Evolutionary conservation across 2,888 invertebrate species (phyloP).

Genomic region (Melinaea menophilus): DNA sequence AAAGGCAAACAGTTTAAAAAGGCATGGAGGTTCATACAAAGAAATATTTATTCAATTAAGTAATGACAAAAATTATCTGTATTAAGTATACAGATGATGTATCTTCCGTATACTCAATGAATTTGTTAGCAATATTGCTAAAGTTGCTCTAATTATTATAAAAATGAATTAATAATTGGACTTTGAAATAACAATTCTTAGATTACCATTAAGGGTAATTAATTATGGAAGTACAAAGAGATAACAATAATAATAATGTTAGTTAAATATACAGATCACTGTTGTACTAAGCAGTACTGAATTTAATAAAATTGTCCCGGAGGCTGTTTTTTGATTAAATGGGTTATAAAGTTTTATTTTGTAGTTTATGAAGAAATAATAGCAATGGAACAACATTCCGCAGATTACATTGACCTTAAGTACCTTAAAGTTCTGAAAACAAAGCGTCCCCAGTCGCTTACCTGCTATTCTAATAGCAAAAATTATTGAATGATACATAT

Average conservation of each 20-base stretch:
- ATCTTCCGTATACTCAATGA: too few species aligned
- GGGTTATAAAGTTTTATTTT: neutral
- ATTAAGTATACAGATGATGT: too few species aligned
- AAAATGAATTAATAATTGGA: too few species aligned
- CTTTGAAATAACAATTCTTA: neutral
- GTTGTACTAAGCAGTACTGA: slow-evolving; percentile 2
- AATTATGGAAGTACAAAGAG: neutral
- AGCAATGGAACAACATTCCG: slow-evolving; percentile 13
- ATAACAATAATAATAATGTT: neutral
- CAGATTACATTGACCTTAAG: slow-evolving; percentile 22
- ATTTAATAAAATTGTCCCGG: neutral
- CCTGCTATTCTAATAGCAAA: slow-evolving; percentile 15
- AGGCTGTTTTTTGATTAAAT: slow-evolving; percentile 2
- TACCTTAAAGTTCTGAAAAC: slow-evolving; percentile 18
- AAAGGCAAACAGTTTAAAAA: too few species aligned
- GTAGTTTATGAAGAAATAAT: slow-evolving; percentile 3
- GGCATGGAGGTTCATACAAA: too few species aligned
- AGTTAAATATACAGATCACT: neutral
- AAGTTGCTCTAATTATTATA: too few species aligned
- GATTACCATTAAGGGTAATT: neutral
- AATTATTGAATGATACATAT: slow-evolving; percentile 3
- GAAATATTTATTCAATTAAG: too few species aligned
- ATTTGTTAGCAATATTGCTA: too few species aligned
- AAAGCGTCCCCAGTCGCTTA: slow-evolving; percentile 15
- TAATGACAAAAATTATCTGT: too few species aligned